Conservation (phyloP, 1,140 invertebrate species). For the Chelonus insularis region DNA sequence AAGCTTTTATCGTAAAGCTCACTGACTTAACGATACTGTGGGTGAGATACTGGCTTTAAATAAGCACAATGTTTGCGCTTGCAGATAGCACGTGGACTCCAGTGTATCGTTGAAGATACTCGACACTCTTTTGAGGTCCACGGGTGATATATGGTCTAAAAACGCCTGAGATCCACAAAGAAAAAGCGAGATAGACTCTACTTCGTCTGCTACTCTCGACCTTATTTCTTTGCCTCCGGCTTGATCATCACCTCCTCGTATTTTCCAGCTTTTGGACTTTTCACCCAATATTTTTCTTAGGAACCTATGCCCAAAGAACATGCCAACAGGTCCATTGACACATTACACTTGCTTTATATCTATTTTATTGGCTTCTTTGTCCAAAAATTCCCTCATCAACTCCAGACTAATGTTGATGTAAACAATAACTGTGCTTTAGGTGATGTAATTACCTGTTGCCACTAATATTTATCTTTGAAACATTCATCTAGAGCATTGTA, state of each 20-base stretch:
- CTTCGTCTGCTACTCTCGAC: background rate
- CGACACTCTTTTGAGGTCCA: constrained; percentile 34
- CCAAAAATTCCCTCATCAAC: no score
- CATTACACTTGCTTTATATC: background rate
- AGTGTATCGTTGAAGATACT: constrained; percentile 15
- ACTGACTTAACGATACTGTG: constrained; percentile 32
- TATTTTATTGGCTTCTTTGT: no score
- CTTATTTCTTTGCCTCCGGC: constrained; percentile 11
- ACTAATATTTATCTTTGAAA: no score
- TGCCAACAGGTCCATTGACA: background rate
- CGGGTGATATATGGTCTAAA: constrained; percentile 28
- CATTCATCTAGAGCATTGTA: no score
- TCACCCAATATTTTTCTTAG: constrained; percentile 8
- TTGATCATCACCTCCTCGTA: background rate
- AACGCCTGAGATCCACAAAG: constrained; percentile 5
- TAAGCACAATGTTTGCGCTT: constrained; percentile 43
- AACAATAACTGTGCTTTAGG: no score
- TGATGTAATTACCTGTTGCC: no score
- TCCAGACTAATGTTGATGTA: no score
- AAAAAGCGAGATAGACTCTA: background rate
- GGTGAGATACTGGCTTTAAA: constrained; percentile 39
- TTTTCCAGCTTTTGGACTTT: background rate
- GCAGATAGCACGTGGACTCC: constrained; percentile 32
- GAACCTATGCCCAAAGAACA: no score
- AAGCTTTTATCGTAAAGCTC: constrained; percentile 44